Conservation (phyloP, 2,888 invertebrate genomes). For the Scelioninae gen. 1 region DNA sequence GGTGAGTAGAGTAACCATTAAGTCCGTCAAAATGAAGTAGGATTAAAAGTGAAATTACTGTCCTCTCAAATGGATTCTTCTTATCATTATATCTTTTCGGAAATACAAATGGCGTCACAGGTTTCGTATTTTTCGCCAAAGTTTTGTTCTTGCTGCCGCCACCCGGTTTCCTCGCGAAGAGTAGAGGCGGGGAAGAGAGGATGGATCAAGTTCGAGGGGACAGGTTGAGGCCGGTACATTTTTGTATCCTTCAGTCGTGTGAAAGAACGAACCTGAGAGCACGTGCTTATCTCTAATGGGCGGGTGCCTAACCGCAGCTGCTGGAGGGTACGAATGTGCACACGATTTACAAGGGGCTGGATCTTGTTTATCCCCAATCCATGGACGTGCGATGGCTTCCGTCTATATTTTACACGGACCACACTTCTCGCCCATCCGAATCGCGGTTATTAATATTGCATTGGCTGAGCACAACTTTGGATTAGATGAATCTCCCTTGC, state of each 20-base stretch:
- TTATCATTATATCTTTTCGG: slow-evolving; percentile 9
- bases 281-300: no score
- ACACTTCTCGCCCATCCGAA: slow-evolving; percentile 70
- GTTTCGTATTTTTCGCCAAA: slow-evolving; percentile 13
- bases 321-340: slow-evolving; percentile 57
- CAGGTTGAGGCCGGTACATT: slow-evolving; percentile 53
- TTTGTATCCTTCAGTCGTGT: slow-evolving; percentile 49
- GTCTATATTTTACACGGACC: slow-evolving; percentile 73
- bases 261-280: slow-evolving; percentile 55
- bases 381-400: slow-evolving; percentile 70
- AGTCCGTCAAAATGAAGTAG: slow-evolving; percentile 28
- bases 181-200: not conserved
- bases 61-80: slow-evolving; percentile 15
- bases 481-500: slow-evolving; percentile 60
- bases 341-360: slow-evolving; percentile 63
- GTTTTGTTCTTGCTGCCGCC: not conserved
- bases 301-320: no score
- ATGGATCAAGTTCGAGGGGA: slow-evolving; percentile 27
- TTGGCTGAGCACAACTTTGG: slow-evolving; percentile 73
- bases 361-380: slow-evolving; percentile 74
- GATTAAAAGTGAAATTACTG: slow-evolving; percentile 33
- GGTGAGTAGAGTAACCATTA: slow-evolving; percentile 52
- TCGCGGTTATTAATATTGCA: slow-evolving; percentile 81
- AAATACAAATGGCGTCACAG: not conserved
- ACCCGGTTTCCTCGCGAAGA: slow-evolving; percentile 11